phyloP scores from a whole-genome alignment of 2,797 vertebrate genomes.

The Neosilurus mollespiculum region DNA sequence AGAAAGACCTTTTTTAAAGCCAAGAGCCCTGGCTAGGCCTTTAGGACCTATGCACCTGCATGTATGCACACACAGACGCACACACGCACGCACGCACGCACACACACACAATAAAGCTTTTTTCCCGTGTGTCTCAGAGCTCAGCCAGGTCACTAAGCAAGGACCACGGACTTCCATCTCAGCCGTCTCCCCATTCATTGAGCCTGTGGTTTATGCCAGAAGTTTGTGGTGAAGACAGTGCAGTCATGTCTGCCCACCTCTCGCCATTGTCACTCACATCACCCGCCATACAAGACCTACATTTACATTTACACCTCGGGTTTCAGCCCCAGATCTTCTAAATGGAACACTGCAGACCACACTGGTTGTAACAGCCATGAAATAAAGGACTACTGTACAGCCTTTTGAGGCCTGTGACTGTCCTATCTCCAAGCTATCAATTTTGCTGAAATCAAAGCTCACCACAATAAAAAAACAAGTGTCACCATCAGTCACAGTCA shows the following conservation, averaged over 20 bases:
- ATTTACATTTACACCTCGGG: slow-evolving; percentile 12
- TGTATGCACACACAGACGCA: slow-evolving; percentile 10
- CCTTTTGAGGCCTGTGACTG: slow-evolving; percentile 21
- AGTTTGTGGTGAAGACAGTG: slow-evolving; percentile 39
- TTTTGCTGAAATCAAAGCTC: slow-evolving; percentile 23
- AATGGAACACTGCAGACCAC: background rate
- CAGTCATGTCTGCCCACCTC: slow-evolving; percentile 21
- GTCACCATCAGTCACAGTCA: slow-evolving; percentile 12
- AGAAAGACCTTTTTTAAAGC: slow-evolving; percentile 33
- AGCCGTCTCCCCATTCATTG: background rate
- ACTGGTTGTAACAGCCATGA: background rate
- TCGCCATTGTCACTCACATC: slow-evolving; percentile 22
- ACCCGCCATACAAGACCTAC: background rate
- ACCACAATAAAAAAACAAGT: slow-evolving; percentile 2
- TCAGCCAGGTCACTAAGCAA: slow-evolving; percentile 20
- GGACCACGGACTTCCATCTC: background rate
- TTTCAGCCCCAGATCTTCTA: slow-evolving; percentile 24
- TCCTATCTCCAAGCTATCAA: slow-evolving; percentile 7
- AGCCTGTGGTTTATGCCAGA: slow-evolving; percentile 9
- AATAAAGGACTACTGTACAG: background rate
- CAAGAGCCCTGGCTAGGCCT: slow-evolving; percentile 25
- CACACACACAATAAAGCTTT: slow-evolving; percentile 19
- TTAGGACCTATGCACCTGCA: slow-evolving; percentile 38
- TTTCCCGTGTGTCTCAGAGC: background rate
- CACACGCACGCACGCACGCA: slow-evolving; percentile 18